A percentile compares a stretch with the other conserved stretches of the same genome.
Conservation (phyloP, 2,888 invertebrate species). For the Patella pellucida region DNA sequence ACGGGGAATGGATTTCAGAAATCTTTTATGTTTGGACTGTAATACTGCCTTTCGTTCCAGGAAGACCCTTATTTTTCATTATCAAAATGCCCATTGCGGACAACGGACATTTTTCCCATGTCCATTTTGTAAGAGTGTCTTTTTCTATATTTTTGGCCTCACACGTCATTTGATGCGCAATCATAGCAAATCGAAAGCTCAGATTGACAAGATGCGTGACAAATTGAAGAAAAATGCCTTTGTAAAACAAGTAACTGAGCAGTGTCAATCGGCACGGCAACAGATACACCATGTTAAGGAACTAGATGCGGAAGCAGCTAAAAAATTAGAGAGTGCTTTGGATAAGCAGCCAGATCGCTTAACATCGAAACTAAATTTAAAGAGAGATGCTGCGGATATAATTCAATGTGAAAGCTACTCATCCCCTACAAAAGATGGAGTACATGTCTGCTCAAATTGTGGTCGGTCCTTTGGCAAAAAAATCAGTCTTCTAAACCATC, state of each 20-base stretch:
- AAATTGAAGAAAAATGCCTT: conserved; percentile 43
- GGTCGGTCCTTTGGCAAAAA: conserved; percentile 41
- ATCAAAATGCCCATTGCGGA: conserved; percentile 82
- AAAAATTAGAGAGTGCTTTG: not conserved
- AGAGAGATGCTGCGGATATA: not conserved
- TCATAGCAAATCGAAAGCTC: conserved; percentile 60
- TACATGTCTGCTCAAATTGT: conserved; percentile 40
- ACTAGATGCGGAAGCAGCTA: not conserved
- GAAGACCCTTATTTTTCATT: conserved; percentile 78
- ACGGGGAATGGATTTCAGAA: conserved; percentile 11
- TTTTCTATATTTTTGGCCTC: conserved; percentile 73
- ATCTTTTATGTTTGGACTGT: conserved; percentile 20
- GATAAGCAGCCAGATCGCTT: not conserved
- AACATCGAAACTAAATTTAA: not conserved
- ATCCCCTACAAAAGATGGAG: not conserved
- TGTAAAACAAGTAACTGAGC: conserved; percentile 22
- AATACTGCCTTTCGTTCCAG: conserved; percentile 20
- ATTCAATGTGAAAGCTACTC: not conserved
- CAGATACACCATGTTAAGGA: conserved; percentile 12
- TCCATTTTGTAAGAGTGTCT: conserved; percentile 83
- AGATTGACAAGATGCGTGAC: conserved; percentile 55
- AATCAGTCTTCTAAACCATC: conserved; percentile 42
- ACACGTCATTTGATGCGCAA: conserved; percentile 61
- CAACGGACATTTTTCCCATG: conserved; percentile 82
- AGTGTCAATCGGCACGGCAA: not conserved